Conservation (phyloP, 2,113 vertebrate species). For the Otocyon megalotis region DNA sequence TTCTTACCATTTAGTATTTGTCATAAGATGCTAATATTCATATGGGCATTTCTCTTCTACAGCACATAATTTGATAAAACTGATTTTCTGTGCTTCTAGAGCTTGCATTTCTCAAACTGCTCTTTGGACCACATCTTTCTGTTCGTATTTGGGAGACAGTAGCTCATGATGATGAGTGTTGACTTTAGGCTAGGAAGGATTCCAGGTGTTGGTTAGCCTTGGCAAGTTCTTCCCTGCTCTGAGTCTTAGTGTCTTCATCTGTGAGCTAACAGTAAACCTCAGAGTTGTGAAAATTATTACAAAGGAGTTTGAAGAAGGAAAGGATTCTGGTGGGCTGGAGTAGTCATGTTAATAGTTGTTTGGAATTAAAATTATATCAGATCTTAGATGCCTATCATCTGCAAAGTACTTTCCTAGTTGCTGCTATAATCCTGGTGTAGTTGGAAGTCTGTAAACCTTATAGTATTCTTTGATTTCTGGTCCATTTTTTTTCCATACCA, state of each 20-base stretch:
- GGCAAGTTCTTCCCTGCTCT: conserved; percentile 17
- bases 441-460: conserved; percentile 55
- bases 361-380: conserved; percentile 25
- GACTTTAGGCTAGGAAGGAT: conserved; percentile 23
- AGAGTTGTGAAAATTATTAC: conserved; percentile 41
- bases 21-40: not conserved
- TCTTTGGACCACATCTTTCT: not conserved
- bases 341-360: conserved; percentile 37
- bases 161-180: not conserved
- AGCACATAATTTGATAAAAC: not conserved
- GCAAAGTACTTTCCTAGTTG: conserved; percentile 30
- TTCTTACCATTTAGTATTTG: conserved; percentile 20
- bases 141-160: not conserved
- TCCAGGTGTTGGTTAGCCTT: not conserved
- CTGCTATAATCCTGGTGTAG: not conserved
- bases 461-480: conserved; percentile 59
- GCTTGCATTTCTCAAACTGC: not conserved
- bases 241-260: conserved; percentile 20
- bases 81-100: conserved; percentile 28
- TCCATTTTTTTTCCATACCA: not conserved
- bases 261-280: not conserved
- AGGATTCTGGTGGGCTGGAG: not conserved
- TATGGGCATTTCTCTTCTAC: conserved; percentile 25
- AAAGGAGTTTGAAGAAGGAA: conserved; percentile 42
- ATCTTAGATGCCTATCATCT: conserved; percentile 37